phyloP scores from a whole-genome alignment of 2,797 vertebrate species.

The Pelodytes ibericus region DNA sequence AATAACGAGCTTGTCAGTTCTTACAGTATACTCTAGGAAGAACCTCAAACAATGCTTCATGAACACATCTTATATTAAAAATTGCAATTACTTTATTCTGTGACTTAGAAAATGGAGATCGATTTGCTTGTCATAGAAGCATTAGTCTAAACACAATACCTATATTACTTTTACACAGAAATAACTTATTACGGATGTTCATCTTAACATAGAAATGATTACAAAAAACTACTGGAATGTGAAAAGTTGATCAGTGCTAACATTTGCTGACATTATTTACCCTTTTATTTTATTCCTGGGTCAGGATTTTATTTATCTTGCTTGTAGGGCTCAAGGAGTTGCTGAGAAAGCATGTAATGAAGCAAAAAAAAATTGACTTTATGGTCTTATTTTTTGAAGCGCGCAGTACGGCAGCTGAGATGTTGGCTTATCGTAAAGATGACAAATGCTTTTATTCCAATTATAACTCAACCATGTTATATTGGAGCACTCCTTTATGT shows the following conservation, averaged over 20 bases:
- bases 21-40: too few species aligned
- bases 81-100: neutral
- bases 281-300: conserved; percentile 1
- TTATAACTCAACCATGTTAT: too few species aligned
- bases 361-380: neutral
- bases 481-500: too few species aligned
- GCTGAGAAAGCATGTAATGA: conserved; percentile 9
- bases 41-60: neutral
- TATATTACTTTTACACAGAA: neutral
- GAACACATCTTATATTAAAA: neutral
- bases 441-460: neutral
- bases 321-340: neutral
- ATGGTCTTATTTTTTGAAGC: neutral
- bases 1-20: neutral
- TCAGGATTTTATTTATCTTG: conserved; percentile 7
- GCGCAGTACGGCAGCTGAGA: neutral
- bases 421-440: neutral
- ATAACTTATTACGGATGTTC: neutral
- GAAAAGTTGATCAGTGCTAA: neutral
- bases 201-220: neutral
- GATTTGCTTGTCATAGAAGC: neutral
- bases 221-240: neutral
- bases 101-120: neutral
- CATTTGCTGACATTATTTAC: neutral
- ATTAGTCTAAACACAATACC: neutral